Evolutionary conservation across 2,797 vertebrate species (phyloP).

Genomic region (Malacoraja senta): DNA sequence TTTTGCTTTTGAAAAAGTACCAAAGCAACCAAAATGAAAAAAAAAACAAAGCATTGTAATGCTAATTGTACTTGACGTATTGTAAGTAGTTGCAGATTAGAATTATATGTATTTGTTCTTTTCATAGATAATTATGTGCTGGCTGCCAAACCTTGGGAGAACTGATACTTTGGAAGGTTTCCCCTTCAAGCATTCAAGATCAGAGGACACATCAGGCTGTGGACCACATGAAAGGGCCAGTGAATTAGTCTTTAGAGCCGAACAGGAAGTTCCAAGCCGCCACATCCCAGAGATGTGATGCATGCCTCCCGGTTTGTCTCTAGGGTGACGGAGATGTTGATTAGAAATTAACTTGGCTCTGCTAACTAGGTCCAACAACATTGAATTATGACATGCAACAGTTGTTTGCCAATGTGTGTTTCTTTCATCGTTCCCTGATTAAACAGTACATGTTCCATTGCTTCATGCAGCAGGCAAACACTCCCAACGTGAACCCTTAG

Average conservation of each 20-base stretch:
- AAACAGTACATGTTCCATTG: background rate
- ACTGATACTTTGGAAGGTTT: background rate
- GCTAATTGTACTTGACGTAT: background rate
- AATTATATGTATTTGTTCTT: background rate
- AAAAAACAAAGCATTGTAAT: background rate
- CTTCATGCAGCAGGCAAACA: background rate
- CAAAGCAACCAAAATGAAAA: background rate
- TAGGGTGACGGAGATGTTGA: background rate
- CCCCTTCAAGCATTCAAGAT: background rate
- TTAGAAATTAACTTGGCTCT: background rate
- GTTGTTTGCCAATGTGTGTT: background rate
- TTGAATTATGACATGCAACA: background rate
- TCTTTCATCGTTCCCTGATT: background rate
- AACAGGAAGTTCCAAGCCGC: background rate
- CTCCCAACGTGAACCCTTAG: background rate
- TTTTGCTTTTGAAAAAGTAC: background rate
- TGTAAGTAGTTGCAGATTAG: background rate
- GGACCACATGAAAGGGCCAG: background rate
- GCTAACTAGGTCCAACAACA: background rate
- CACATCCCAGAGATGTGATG: background rate
- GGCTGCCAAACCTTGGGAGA: background rate
- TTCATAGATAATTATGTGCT: background rate
- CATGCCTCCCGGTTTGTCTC: background rate
- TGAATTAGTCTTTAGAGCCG: background rate
- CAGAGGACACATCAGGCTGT: background rate